phyloP scores from a whole-genome alignment of 2,113 vertebrate genomes.

The Desmodus rotundus region DNA sequence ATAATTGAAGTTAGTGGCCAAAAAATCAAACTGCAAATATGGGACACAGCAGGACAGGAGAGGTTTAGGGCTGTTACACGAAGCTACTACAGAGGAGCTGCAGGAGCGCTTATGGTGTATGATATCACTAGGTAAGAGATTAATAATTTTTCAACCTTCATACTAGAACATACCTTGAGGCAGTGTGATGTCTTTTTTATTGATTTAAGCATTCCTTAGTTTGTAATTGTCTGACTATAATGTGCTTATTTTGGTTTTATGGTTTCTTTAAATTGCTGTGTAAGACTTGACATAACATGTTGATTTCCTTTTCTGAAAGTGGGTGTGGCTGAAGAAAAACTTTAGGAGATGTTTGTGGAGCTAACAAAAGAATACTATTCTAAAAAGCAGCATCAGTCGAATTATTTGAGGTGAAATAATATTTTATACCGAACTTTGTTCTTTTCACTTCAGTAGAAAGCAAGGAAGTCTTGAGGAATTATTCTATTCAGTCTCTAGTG shows the following conservation, averaged over 20 bases:
- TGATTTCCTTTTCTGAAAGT: conserved; percentile 42
- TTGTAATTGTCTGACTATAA: background rate
- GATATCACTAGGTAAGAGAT: conserved; percentile 95
- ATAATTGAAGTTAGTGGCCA: conserved; percentile 99
- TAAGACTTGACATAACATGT: conserved; percentile 24
- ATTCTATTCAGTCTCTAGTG: background rate
- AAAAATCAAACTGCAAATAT: conserved; percentile 99
- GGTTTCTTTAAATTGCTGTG: background rate
- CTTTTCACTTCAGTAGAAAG: conserved; percentile 20
- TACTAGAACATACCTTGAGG: background rate
- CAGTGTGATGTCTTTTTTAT: background rate
- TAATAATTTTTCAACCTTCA: background rate
- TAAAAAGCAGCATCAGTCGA: conserved; percentile 35
- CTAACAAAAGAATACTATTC: conserved; percentile 12
- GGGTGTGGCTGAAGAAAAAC: conserved; percentile 35
- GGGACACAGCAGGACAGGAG: conserved; percentile 99
- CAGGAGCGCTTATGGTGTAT: conserved; percentile 98
- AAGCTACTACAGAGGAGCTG: conserved; percentile 97
- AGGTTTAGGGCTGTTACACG: conserved; percentile 96
- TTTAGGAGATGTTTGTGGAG: background rate
- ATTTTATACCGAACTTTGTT: conserved; percentile 23
- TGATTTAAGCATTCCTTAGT: background rate
- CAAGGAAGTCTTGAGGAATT: background rate
- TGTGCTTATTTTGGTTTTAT: conserved; percentile 35
- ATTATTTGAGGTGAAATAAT: conserved; percentile 50